Conservation (phyloP, 2,113 vertebrate genomes). For the Cathartes aura region DNA sequence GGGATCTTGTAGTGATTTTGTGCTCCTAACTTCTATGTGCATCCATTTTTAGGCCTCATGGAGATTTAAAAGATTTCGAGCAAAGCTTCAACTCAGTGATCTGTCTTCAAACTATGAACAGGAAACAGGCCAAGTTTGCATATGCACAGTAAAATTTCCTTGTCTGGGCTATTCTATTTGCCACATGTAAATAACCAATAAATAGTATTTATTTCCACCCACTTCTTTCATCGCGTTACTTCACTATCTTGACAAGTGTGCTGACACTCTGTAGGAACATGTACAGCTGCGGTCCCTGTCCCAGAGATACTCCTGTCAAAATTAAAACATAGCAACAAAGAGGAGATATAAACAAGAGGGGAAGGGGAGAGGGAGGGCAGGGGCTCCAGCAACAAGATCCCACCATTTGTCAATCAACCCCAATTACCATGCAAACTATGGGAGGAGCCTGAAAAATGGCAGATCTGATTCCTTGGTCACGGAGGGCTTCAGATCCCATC, state of each 20-base stretch:
- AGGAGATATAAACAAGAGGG: neutral
- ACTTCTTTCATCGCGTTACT: neutral
- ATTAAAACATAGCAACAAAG: neutral
- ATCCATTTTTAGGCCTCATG: neutral
- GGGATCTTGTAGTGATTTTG: neutral
- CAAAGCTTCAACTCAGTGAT: neutral
- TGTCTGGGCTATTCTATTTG: neutral
- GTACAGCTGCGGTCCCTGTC: neutral
- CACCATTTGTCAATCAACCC: neutral
- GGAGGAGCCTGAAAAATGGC: neutral
- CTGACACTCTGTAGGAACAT: neutral
- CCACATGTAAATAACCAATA: neutral
- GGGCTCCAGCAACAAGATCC: neutral
- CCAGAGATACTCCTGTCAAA: neutral
- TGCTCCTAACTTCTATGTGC: neutral
- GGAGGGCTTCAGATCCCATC: neutral
- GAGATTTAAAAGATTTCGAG: neutral
- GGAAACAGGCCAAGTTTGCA: neutral
- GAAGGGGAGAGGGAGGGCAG: neutral
- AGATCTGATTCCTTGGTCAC: neutral
- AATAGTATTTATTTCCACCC: neutral
- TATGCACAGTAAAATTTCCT: neutral
- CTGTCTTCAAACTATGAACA: neutral
- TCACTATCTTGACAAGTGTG: neutral
- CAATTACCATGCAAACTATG: neutral